phyloP scores from a whole-genome alignment of 2,888 invertebrate genomes.

The Pegoplata infirma region DNA sequence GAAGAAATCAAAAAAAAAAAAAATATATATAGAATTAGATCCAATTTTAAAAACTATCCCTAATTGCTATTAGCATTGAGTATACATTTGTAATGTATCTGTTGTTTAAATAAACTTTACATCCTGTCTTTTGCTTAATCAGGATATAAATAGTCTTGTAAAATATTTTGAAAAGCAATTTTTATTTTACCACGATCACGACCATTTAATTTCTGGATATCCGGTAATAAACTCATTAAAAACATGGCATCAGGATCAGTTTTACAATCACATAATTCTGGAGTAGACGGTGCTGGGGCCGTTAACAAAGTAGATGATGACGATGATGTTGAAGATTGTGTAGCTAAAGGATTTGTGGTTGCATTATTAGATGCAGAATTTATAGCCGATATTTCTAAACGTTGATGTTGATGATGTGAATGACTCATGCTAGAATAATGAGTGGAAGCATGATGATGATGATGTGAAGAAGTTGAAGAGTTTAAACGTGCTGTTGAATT shows the following conservation, averaged over 20 bases:
- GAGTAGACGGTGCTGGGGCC: constrained; percentile 43
- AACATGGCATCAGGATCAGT: constrained; percentile 78
- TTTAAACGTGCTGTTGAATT: constrained; percentile 48
- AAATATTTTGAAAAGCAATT: constrained; percentile 76
- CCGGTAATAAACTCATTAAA: constrained; percentile 76
- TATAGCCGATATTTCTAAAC: constrained; percentile 47
- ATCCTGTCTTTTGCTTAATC: constrained; percentile 66
- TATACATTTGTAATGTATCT: constrained; percentile 62
- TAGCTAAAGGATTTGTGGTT: not conserved
- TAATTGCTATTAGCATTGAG: constrained; percentile 61
- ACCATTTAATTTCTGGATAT: constrained; percentile 76
- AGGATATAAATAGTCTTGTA: constrained; percentile 76
- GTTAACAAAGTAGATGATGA: constrained; percentile 11
- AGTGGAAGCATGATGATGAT: constrained; percentile 46
- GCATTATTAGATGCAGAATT: constrained; percentile 33
- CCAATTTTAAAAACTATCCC: constrained; percentile 43
- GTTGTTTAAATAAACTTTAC: constrained; percentile 43
- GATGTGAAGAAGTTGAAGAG: constrained; percentile 41
- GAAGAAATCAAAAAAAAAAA: not conserved
- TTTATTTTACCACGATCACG: constrained; percentile 77
- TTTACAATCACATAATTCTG: constrained; percentile 75
- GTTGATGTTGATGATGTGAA: constrained; percentile 55
- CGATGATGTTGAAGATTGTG: constrained; percentile 10
- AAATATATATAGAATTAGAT: constrained; percentile 27
- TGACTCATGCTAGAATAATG: constrained; percentile 43